Evolutionary conservation across 2,888 invertebrate species (phyloP), one percentile per base, ranked within the genome.

Genomic region (Thecocarcelia acutangulata): DNA sequence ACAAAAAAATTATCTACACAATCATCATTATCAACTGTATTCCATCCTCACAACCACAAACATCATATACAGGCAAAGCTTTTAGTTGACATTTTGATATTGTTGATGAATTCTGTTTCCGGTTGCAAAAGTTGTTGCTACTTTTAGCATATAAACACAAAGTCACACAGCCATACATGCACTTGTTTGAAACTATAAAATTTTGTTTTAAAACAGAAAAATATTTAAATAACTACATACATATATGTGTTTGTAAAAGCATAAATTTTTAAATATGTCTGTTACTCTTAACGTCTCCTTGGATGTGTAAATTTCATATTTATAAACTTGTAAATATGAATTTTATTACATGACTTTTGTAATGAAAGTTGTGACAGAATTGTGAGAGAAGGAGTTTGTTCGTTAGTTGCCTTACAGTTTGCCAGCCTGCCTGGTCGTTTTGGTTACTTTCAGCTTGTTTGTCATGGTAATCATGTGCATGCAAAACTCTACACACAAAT

Each of bases 381-480:
- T 12, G 44, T 15, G 44, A 15, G 15, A 15, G 9, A 46, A 13
- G 15, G 15, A 66, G n/a, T 24, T 24, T 24, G 24, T 24, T 24
- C 24, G 24, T 24, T 24, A 24, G 24, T 24, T 24, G 24, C 24
- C 24, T 24, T 2, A 2, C 8, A 8, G 33, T 3, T 8, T 33
- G 33, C 33, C 33, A 17, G 8, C 17, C 48, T 33, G 19, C n/a
- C 24, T 13, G 40, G 17, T 64, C 50, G 33, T 61, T 52, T 33
- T 13, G 33, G 69, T 70, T 54, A 56, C 61, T 74, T 37, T 24
- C 28, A 42, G 21, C 11, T 59, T 46, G 58, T 77, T 77, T 82
- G 77, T 82, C 74, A 82, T 77, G 77, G 73, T 77, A 82, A 82
- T 82, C 73, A 82, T 77, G 77, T 76, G 76, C 40, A 64, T 40